Conservation (phyloP, 2,888 invertebrate species). For the Helobdella robusta region DNA sequence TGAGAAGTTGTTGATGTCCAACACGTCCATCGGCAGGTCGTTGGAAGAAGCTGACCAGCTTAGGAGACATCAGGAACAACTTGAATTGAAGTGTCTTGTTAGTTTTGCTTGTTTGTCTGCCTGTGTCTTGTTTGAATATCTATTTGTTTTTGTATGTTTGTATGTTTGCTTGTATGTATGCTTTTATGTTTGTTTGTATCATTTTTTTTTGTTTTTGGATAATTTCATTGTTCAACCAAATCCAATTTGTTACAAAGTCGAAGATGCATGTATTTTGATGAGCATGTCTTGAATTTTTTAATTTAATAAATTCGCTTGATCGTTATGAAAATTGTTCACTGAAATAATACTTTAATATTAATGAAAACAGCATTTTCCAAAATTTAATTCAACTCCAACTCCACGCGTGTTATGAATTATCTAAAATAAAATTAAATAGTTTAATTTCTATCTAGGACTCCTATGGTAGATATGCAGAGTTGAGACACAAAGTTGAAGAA, state of each 20-base stretch:
- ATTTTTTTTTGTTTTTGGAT: neutral
- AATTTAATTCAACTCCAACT: too few species aligned
- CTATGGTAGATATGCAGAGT: conserved; percentile 67
- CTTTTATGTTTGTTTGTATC: neutral
- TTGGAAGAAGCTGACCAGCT: conserved; percentile 65
- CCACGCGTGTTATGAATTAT: too few species aligned
- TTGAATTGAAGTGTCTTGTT: conserved; percentile 66
- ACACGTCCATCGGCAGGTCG: conserved; percentile 60
- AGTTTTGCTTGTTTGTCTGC: too few species aligned
- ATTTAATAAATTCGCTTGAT: too few species aligned
- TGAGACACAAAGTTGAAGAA: conserved; percentile 59
- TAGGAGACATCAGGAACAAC: conserved; percentile 63
- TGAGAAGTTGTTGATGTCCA: conserved; percentile 63
- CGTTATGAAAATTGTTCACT: too few species aligned
- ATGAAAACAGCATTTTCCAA: too few species aligned
- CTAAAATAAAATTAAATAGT: too few species aligned
- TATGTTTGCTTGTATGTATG: neutral
- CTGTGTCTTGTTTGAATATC: neutral
- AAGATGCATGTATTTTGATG: too few species aligned
- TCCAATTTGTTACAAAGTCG: too few species aligned
- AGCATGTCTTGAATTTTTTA: too few species aligned
- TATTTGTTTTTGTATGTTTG: neutral
- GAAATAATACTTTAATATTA: too few species aligned
- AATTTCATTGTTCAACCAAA: neutral
- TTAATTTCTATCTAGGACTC: conserved; percentile 55